Percentiles rank a stretch among this genome's conserved stretches.
These are phyloP conservation scores for Pediacus dermestoides DNA, from an alignment of 2,888 invertebrate genomes.

Conservation along the genomic window DNA sequence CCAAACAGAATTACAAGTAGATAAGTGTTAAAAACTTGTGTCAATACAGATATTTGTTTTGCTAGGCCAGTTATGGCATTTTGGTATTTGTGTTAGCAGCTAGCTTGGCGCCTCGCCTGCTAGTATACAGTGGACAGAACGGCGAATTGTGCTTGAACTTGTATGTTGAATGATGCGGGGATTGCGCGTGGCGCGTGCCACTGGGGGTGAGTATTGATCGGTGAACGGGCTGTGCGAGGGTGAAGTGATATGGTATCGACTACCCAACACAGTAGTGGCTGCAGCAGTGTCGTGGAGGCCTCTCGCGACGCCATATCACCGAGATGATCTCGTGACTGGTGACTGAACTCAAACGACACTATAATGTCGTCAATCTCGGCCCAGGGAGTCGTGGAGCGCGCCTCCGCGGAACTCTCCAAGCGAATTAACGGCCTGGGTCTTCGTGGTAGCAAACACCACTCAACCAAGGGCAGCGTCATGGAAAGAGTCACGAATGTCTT, in stretches of 20 bases:
- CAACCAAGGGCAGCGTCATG: slow-evolving; percentile 65
- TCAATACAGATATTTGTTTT: too few relatives aligned
- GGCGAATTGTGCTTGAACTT: neutral
- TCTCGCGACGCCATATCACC: slow-evolving; percentile 13
- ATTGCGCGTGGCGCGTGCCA: slow-evolving; percentile 10
- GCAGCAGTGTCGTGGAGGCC: slow-evolving; percentile 12
- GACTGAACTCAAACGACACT: slow-evolving; percentile 7
- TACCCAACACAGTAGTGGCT: slow-evolving; percentile 17
- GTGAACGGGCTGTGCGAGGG: slow-evolving; percentile 15
- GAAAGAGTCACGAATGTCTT: slow-evolving; percentile 85
- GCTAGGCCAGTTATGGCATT: too few relatives aligned
- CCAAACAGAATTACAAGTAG: too few relatives aligned
- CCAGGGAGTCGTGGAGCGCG: slow-evolving; percentile 87
- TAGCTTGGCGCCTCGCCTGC: slow-evolving; percentile 3
- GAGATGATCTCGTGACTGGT: slow-evolving; percentile 22
- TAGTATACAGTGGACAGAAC: too few relatives aligned
- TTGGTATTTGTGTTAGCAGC: too few relatives aligned
- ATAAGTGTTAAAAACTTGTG: too few relatives aligned
- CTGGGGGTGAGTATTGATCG: slow-evolving; percentile 25
- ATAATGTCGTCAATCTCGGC: slow-evolving; percentile 79
- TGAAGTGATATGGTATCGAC: slow-evolving; percentile 20
- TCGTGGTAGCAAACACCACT: slow-evolving; percentile 47
- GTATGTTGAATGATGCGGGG: too few relatives aligned
- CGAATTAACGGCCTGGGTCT: slow-evolving; percentile 75
- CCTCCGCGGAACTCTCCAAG: slow-evolving; percentile 84